Evolutionary conservation across 2,888 invertebrate species (phyloP), one percentile per base, ranked within the genome.

Genomic region (Drymonia ruficornis): DNA sequence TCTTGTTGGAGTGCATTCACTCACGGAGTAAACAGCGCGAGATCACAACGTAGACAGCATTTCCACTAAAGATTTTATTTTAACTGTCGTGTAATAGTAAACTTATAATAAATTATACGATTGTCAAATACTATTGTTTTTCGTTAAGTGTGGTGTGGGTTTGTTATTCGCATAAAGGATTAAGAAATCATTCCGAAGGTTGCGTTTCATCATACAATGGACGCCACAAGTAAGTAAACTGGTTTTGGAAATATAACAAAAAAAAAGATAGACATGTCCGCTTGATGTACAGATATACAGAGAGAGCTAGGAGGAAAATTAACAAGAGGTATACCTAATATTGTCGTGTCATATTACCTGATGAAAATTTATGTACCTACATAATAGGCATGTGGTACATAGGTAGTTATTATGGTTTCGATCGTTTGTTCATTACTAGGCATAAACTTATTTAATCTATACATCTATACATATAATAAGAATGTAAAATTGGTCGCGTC

Each of bases 201-300:
- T 87, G 76, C 63, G 78, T 87, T 88, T 87, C 83, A 78, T 80
- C 84, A 89, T 64, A 76, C 78, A 75, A 91, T 91, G 91, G 91
- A 91, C 86, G 91, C 91, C 78, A 91, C 91, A 70, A 89, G 91
- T 91, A 78, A 91, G 91, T 85, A 81, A 79, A 81, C 80, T 76
- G 76, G 79, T 80, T 83, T 70, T 67, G 61, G 62, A 64, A 45
- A 57, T 53, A 56, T 45, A 48, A 53, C 45, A 29, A 29, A 46
- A 15, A 29, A 29, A 46, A 15, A 28, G 18, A 16, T 7, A 34
- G 5, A 34, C 31, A 46, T 9, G 28, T 28, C 28, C 46, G 15
- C 29, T 28, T n/a, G 12, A 13, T 28, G 18, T 23, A 4, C 13
- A 13, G 1, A 43, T 15, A 43, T 15, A 43, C 43, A 23, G 23